These are phyloP conservation scores for Laticauda colubrina DNA, from an alignment of 2,113 vertebrate species.

Conservation along the genomic window DNA sequence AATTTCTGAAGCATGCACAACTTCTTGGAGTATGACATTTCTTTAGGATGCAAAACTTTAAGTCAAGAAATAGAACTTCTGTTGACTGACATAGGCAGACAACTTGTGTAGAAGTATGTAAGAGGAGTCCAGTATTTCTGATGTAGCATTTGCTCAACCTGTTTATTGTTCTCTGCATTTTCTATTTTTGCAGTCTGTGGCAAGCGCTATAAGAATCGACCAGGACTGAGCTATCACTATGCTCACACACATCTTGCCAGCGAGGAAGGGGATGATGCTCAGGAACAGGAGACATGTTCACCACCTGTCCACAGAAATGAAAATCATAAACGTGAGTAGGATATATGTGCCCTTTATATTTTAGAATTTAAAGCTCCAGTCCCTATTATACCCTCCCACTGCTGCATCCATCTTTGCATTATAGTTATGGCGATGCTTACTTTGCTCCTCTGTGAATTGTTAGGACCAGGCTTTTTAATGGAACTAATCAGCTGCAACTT, in stretches of 20 bases:
- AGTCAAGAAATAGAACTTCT: neutral
- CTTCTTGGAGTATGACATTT: neutral
- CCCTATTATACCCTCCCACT: constrained; percentile 6
- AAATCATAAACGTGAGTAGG: constrained; percentile 89
- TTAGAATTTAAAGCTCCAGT: neutral
- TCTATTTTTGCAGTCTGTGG: constrained; percentile 81
- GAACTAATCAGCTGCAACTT: constrained; percentile 52
- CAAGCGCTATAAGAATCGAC: constrained; percentile 96
- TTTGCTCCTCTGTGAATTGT: constrained; percentile 38
- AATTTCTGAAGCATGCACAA: neutral
- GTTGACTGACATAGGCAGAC: neutral
- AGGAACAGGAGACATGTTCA: constrained; percentile 78
- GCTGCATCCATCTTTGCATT: constrained; percentile 25
- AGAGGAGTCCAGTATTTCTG: constrained; percentile 28
- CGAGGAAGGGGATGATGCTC: constrained; percentile 83
- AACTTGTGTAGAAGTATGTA: neutral
- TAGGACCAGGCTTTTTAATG: constrained; percentile 41
- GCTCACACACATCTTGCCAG: constrained; percentile 91
- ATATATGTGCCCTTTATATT: constrained; percentile 12
- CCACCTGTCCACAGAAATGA: constrained; percentile 81
- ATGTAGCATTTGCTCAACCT: constrained; percentile 41
- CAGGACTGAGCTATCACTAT: constrained; percentile 95
- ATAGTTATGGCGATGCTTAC: constrained; percentile 12
- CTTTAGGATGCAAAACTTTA: neutral
- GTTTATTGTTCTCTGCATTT: constrained; percentile 36